A percentile compares a stretch with the other conserved stretches of the same genome.
Evolutionary conservation across 2,113 vertebrate species (phyloP).

Genomic region (Sander lucioperca): DNA sequence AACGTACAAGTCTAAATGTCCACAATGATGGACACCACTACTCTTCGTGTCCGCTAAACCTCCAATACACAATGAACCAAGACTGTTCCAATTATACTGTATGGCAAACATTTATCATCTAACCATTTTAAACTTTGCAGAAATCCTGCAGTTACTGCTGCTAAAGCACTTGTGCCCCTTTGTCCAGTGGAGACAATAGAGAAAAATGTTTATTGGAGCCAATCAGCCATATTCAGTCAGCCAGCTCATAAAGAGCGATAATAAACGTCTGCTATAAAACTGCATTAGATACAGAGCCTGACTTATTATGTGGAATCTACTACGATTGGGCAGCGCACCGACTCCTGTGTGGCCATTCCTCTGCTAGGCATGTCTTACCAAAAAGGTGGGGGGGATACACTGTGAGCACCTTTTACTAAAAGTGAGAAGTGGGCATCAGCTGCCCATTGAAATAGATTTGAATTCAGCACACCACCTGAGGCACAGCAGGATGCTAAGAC

Average conservation of each 20-base stretch:
- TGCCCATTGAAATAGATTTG: slow-evolving; percentile 2
- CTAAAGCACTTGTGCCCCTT: slow-evolving; percentile 8
- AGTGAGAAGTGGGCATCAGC: neutral
- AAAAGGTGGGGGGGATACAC: neutral
- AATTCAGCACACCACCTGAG: neutral
- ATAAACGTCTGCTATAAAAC: neutral
- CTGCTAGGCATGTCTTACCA: neutral
- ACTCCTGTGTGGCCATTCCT: neutral
- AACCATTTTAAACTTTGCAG: slow-evolving; percentile 22
- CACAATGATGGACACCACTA: slow-evolving; percentile 13
- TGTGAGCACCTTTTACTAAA: neutral
- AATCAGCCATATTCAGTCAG: slow-evolving; percentile 21
- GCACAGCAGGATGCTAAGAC: neutral
- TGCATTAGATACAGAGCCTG: slow-evolving; percentile 18
- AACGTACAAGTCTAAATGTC: neutral
- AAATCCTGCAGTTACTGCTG: neutral
- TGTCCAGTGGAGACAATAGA: slow-evolving; percentile 16
- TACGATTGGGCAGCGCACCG: neutral
- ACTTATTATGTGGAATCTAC: slow-evolving; percentile 18
- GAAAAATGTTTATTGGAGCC: slow-evolving; percentile 22
- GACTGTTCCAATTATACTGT: neutral
- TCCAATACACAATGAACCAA: slow-evolving; percentile 11
- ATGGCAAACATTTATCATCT: slow-evolving; percentile 23
- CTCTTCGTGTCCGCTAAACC: slow-evolving; percentile 3
- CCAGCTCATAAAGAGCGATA: slow-evolving; percentile 16